Evolutionary conservation across 2,797 vertebrate genomes (phyloP).

Genomic region (Poeciliopsis turneri): DNA sequence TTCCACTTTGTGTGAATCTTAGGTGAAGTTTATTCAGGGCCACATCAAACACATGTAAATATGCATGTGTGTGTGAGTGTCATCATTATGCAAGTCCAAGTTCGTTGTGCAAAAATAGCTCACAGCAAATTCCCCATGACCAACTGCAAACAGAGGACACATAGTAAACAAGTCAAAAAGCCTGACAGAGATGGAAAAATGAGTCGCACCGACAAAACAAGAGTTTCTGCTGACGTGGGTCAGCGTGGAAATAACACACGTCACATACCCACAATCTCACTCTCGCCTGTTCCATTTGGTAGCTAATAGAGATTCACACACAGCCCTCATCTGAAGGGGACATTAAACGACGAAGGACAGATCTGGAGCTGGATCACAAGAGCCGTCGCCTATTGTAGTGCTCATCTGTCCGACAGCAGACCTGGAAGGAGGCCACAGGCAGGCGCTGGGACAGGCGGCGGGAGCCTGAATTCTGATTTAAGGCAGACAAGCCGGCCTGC

Average conservation of each 20-base stretch:
- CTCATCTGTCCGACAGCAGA: slow-evolving; percentile 25
- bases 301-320: slow-evolving; percentile 16
- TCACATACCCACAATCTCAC: not conserved
- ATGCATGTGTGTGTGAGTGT: slow-evolving; percentile 8
- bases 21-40: not conserved
- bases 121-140: slow-evolving; percentile 38
- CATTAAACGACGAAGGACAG: slow-evolving; percentile 1
- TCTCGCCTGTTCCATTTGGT: not conserved
- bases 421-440: slow-evolving; percentile 34
- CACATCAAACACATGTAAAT: slow-evolving; percentile 32
- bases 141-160: slow-evolving; percentile 21
- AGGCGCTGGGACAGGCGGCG: not conserved
- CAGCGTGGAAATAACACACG: not conserved
- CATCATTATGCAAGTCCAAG: slow-evolving; percentile 18
- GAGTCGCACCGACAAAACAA: slow-evolving; percentile 6
- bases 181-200: not conserved
- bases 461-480: slow-evolving; percentile 4
- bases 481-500: not conserved
- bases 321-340: slow-evolving; percentile 4
- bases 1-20: not conserved
- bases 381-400: not conserved
- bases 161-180: slow-evolving; percentile 47
- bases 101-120: slow-evolving; percentile 58
- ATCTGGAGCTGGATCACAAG: slow-evolving; percentile 46
- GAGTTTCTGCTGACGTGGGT: not conserved